phyloP scores from a whole-genome alignment of 2,888 invertebrate genomes.

The Macrophya annulata region DNA sequence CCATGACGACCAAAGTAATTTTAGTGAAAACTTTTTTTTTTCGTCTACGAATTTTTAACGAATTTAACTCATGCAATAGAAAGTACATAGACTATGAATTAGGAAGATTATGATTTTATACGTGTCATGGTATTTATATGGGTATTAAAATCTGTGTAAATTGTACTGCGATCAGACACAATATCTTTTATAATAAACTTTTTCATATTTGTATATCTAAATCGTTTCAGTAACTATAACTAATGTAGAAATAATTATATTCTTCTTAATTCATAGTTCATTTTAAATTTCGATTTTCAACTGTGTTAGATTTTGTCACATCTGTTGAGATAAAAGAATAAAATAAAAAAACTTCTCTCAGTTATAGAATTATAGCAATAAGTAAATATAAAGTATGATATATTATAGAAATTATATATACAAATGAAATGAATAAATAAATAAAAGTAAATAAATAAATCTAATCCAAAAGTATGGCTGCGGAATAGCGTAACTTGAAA shows the following conservation, averaged over 20 bases:
- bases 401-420: constrained; percentile 16
- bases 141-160: not conserved
- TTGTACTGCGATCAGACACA: not conserved
- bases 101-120: not conserved
- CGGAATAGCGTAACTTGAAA: not conserved
- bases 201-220: not conserved
- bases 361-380: constrained; percentile 17
- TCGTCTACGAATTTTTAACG: not conserved
- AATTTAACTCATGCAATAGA: constrained; percentile 20
- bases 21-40: constrained; percentile 24
- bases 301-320: not conserved
- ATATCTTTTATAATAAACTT: not conserved
- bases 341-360: not conserved
- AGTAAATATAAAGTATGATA: constrained; percentile 21
- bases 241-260: not conserved
- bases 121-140: not conserved
- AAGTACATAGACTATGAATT: constrained; percentile 10
- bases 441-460: not conserved
- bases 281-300: not conserved
- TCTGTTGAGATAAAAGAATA: constrained; percentile 26
- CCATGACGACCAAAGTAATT: constrained; percentile 76
- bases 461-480: not conserved
- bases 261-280: constrained; percentile 32
- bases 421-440: not conserved
- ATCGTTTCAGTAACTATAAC: not conserved